Base-by-base conservation (phyloP, 2,888 invertebrate genomes). In the Mechanitis mazaeus region DNA sequence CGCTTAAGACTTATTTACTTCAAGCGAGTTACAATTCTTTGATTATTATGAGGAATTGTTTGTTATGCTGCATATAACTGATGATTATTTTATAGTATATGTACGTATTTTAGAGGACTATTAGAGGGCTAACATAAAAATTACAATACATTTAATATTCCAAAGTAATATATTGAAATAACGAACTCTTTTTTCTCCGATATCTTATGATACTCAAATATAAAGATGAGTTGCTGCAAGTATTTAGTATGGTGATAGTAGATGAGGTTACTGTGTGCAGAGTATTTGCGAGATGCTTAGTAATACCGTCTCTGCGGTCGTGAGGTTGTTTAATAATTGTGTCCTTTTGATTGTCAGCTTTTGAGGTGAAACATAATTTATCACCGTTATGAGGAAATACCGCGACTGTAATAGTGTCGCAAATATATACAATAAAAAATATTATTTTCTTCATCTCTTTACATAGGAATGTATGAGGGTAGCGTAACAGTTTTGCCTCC, bases 1-100 rank as follows among this genome's bases (percentile, higher is more conserved):
- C 81, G 82, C 84, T 84, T 84, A 83, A 84, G 83, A 66, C 64
- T 81, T 79, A 59, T 55, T 62, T 45, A 9, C 46, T 55, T 53
- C 45, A 46, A 59, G 35, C 50, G 31, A 50, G 50, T 11, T 50
- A 50, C n/a, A 50, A 50, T 50, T 11, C 6, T 50, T 31, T 9
- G 28, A 50, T 50, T 50, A 50, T 50, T 9, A 6, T 4, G 38
- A 38, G 6, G 2, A 7, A 42, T 42, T 50, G 31, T n/a, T 11
- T 50, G 31, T 20, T 50, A 50, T 50, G 28, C 31, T 50, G 31
- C 50, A 31, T 50, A 31, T 7, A 28, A 50, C 31, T 31, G 5
- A 50, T 20, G 7, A 42, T 9, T 7, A 42, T 9, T 3, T 42
- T 42, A 9, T 4, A 6, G 38, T 38, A 7, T 38, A 38, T 38